Conservation (phyloP, 2,888 invertebrate genomes). For the Epicampocera succincta region DNA sequence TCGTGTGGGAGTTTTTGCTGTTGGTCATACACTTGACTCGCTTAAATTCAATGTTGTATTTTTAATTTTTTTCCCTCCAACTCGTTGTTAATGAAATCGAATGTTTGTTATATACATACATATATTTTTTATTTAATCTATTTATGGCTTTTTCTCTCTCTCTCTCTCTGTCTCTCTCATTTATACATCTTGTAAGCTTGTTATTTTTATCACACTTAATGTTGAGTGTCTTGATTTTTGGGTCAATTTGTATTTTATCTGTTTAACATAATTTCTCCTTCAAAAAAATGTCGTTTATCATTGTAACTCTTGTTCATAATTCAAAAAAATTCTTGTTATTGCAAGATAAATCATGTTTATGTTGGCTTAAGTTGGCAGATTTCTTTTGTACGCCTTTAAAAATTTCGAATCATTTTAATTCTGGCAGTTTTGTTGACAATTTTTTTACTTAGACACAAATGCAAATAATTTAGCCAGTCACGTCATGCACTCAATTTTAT, state of each 20-base stretch:
- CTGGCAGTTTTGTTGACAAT: constrained; percentile 74
- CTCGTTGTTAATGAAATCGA: constrained; percentile 38
- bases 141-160: too few relatives aligned
- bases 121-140: constrained; percentile 12
- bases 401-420: neutral
- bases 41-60: constrained; percentile 33
- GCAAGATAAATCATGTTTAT: constrained; percentile 62
- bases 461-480: constrained; percentile 70
- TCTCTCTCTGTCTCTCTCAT: neutral
- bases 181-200: neutral
- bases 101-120: constrained; percentile 15
- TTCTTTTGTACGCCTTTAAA: constrained; percentile 10
- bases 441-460: constrained; percentile 53
- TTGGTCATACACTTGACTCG: constrained; percentile 56
- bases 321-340: constrained; percentile 18
- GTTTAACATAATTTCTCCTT: constrained; percentile 56
- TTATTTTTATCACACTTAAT: constrained; percentile 55
- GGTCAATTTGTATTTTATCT: constrained; percentile 49
- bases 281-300: constrained; percentile 29
- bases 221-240: constrained; percentile 59
- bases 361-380: neutral
- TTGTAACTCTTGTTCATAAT: neutral
- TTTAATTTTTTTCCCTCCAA: constrained; percentile 16
- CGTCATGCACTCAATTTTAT: constrained; percentile 71
- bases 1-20: constrained; percentile 59